Percentiles rank a stretch among this genome's conserved stretches.
These are phyloP conservation scores for Lagopus muta DNA, from an alignment of 2,113 vertebrate species.

Conservation along the genomic window DNA sequence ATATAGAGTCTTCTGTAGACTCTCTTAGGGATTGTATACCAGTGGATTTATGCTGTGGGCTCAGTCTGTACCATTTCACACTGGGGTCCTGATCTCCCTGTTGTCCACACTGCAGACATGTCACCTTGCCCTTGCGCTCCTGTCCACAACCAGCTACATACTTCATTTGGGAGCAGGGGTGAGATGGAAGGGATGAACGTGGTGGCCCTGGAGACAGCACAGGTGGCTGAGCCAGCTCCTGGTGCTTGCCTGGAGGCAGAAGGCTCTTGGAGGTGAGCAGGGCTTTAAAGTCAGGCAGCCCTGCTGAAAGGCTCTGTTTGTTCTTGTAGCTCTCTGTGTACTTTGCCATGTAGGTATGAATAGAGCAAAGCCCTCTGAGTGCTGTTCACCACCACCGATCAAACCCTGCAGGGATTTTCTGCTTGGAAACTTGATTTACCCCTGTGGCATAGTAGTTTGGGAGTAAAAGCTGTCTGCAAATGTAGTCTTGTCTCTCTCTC, in stretches of 20 bases:
- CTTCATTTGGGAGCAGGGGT: neutral
- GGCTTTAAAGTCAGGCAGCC: neutral
- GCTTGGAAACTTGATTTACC: neutral
- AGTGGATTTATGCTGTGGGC: neutral
- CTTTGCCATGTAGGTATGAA: neutral
- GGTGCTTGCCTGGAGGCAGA: neutral
- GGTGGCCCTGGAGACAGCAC: accelerated
- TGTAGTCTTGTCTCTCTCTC: neutral
- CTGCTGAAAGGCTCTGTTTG: neutral
- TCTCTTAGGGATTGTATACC: neutral
- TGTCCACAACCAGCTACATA: neutral
- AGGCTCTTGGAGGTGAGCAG: neutral
- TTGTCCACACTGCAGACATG: accelerated
- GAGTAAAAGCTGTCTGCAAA: neutral
- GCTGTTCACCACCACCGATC: neutral
- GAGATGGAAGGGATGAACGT: neutral
- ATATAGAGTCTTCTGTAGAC: neutral
- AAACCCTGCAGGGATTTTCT: neutral
- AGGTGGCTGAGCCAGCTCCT: neutral
- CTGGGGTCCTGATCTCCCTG: neutral
- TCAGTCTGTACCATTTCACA: accelerated
- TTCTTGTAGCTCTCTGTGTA: neutral
- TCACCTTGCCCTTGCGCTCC: neutral
- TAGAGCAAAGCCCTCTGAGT: neutral
- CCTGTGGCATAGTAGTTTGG: neutral